Percentiles rank a stretch among this genome's conserved stretches.
Conservation (phyloP, 2,888 invertebrate genomes). For the Prosopocoilus inquinatus region DNA sequence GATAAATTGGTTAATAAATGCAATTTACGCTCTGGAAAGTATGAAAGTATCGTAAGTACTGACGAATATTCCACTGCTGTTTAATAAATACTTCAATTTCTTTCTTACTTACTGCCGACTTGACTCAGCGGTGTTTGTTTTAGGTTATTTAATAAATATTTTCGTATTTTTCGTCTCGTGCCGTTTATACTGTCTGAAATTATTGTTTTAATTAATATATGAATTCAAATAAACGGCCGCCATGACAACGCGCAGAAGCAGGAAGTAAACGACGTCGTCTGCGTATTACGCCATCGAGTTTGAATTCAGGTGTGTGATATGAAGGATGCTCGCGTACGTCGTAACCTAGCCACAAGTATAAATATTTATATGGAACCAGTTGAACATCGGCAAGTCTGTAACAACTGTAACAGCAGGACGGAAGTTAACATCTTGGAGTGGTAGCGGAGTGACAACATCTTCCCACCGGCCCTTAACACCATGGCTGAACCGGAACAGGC, state of each 20-base stretch:
- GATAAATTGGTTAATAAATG: too few relatives aligned
- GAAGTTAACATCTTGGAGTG: conserved; percentile 71
- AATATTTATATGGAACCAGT: conserved; percentile 34
- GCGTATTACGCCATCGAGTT: conserved; percentile 1
- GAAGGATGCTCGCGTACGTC: conserved; percentile 3
- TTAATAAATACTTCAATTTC: too few relatives aligned
- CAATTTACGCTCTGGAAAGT: too few relatives aligned
- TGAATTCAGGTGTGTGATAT: not conserved
- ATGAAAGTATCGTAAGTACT: too few relatives aligned
- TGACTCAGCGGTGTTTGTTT: too few relatives aligned
- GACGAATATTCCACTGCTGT: too few relatives aligned
- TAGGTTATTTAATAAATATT: too few relatives aligned
- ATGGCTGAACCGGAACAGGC: conserved; percentile 91
- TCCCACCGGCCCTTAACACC: conserved; percentile 76
- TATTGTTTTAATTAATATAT: too few relatives aligned
- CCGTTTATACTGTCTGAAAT: too few relatives aligned
- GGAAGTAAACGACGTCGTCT: not conserved
- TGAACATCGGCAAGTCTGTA: conserved; percentile 42
- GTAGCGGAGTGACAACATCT: conserved; percentile 77
- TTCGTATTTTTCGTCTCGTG: too few relatives aligned
- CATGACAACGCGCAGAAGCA: conserved; percentile 16
- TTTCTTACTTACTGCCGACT: too few relatives aligned
- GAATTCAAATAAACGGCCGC: too few relatives aligned
- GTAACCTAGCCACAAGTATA: conserved; percentile 3
- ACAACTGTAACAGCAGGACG: conserved; percentile 60